Evolutionary conservation across 1,140 invertebrate species (phyloP).

Genomic region (Drosophila ohnishii): DNA sequence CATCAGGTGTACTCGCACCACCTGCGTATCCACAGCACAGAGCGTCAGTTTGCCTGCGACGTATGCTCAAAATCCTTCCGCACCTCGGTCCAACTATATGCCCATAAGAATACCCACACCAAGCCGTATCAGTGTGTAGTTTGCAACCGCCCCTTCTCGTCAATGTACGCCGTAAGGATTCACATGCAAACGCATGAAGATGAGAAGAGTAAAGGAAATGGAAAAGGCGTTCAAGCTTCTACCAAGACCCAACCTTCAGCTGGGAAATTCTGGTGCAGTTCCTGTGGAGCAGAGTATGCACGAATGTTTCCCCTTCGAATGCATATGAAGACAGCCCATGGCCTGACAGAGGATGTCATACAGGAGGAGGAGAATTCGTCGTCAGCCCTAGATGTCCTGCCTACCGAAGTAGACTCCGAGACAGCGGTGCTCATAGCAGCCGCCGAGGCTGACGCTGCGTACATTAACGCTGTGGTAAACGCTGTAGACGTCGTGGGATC

Average conservation of each 20-base stretch:
- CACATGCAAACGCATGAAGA: slow-evolving; percentile 87
- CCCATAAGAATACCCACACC: slow-evolving; percentile 90
- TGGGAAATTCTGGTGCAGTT: slow-evolving; percentile 86
- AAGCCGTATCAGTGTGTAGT: slow-evolving; percentile 89
- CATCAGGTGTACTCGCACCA: slow-evolving; percentile 90
- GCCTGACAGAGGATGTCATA: slow-evolving; percentile 52
- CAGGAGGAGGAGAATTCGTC: background rate
- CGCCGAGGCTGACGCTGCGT: slow-evolving; percentile 58
- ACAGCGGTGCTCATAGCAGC: slow-evolving; percentile 68
- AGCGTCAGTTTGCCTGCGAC: slow-evolving; percentile 88
- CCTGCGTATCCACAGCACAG: slow-evolving; percentile 88
- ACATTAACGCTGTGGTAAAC: slow-evolving; percentile 38
- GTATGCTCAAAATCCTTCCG: slow-evolving; percentile 90
- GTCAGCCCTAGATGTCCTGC: background rate
- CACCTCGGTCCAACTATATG: slow-evolving; percentile 89
- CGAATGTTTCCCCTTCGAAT: slow-evolving; percentile 88
- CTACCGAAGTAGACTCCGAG: slow-evolving; percentile 42
- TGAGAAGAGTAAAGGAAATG: slow-evolving; percentile 5
- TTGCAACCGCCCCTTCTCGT: slow-evolving; percentile 89
- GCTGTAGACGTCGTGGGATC: slow-evolving; percentile 38
- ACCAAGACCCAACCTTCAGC: slow-evolving; percentile 75
- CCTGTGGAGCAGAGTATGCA: slow-evolving; percentile 90
- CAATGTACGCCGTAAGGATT: slow-evolving; percentile 88
- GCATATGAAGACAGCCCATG: slow-evolving; percentile 87
- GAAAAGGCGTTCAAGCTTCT: background rate